Conservation (phyloP, 2,113 vertebrate genomes). For the Macrotus californicus region DNA sequence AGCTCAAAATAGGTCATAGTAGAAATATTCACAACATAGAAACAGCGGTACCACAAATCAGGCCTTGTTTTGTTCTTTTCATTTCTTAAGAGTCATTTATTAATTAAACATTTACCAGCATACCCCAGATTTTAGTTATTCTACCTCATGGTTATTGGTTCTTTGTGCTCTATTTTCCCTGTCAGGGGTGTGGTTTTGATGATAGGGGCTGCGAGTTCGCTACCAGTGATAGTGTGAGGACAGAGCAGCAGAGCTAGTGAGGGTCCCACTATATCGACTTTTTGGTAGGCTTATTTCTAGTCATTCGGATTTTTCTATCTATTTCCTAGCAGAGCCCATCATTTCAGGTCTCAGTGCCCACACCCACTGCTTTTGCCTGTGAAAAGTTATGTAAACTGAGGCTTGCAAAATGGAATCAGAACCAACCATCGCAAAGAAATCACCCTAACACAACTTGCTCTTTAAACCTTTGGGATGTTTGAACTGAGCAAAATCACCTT, state of each 20-base stretch:
- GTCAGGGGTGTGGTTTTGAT: background rate
- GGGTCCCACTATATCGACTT: accelerated
- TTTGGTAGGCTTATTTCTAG: background rate
- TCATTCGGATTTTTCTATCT: background rate
- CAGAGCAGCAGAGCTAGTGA: background rate
- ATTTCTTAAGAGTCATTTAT: background rate
- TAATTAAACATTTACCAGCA: background rate
- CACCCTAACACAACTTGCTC: background rate
- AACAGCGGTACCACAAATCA: background rate
- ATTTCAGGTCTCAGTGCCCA: background rate
- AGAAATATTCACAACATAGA: background rate
- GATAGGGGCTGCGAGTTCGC: background rate
- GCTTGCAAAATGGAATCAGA: background rate
- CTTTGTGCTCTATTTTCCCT: background rate
- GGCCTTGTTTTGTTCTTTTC: background rate
- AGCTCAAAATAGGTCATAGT: background rate
- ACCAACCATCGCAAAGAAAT: background rate
- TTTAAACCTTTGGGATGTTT: background rate
- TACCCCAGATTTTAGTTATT: background rate
- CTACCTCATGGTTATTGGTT: background rate
- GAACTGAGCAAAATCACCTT: background rate
- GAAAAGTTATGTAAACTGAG: background rate
- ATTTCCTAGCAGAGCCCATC: background rate
- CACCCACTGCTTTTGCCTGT: background rate
- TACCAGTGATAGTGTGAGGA: no score